Evolutionary conservation across 2,113 vertebrate genomes (phyloP).

Genomic region (Hippocampus zosterae): DNA sequence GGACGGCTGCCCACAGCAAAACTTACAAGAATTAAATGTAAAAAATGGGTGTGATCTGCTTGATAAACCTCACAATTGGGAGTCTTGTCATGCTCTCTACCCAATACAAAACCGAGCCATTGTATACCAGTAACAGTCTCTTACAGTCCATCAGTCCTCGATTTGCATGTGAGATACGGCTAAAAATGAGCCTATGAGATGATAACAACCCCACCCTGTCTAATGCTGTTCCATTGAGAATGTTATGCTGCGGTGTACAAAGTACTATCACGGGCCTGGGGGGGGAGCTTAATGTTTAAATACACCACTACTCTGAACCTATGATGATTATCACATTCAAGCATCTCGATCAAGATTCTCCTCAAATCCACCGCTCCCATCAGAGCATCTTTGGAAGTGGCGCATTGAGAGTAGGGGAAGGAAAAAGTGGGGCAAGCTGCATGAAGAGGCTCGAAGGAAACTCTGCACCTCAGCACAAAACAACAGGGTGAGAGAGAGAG

Average conservation of each 20-base stretch:
- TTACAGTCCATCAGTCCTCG: slow-evolving; percentile 21
- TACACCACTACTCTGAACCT: background rate
- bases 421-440: slow-evolving; percentile 48
- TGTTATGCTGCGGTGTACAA: background rate
- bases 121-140: slow-evolving; percentile 40
- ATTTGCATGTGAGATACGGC: slow-evolving; percentile 6
- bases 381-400: slow-evolving; percentile 28
- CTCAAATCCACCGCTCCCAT: slow-evolving; percentile 8
- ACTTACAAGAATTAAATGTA: background rate
- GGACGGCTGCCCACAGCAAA: too few relatives aligned
- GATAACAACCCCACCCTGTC: slow-evolving; percentile 9
- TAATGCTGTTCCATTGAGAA: background rate
- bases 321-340: slow-evolving; percentile 16
- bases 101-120: slow-evolving; percentile 49
- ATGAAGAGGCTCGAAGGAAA: slow-evolving; percentile 28
- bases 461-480: slow-evolving; percentile 42
- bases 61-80: background rate
- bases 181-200: background rate
- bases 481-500: background rate
- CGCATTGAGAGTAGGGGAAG: slow-evolving; percentile 27
- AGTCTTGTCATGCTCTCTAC: slow-evolving; percentile 13
- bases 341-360: slow-evolving; percentile 14
- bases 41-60: background rate
- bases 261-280: background rate
- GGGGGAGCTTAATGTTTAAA: background rate